These are phyloP conservation scores for Caenorhabditis wallacei DNA, from an alignment of 2,888 invertebrate genomes.

Conservation along the genomic window DNA sequence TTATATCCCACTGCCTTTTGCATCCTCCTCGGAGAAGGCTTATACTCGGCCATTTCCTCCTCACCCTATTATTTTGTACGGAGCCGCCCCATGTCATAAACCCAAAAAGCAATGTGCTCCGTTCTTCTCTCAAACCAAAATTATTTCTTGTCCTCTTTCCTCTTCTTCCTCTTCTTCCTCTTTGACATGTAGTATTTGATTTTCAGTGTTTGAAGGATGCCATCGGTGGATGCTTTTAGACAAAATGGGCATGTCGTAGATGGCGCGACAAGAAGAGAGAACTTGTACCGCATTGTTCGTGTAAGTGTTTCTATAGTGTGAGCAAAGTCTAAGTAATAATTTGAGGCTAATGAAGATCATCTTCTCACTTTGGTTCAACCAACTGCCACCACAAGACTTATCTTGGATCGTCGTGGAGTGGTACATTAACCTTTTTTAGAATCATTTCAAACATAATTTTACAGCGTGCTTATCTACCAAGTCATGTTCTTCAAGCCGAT, in stretches of 20 bases:
- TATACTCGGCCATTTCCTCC: background rate
- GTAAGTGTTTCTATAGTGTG: background rate
- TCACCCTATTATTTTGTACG: background rate
- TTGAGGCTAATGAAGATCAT: slow-evolving; percentile 4
- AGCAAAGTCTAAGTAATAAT: background rate
- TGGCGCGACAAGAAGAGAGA: background rate
- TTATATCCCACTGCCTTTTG: background rate
- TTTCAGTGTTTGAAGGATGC: background rate
- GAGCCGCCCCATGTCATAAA: background rate
- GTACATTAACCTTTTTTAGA: background rate
- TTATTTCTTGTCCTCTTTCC: background rate
- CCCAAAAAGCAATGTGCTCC: background rate
- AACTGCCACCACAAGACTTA: background rate
- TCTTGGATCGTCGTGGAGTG: slow-evolving; percentile 9
- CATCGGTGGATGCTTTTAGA: background rate
- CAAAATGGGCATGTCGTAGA: background rate
- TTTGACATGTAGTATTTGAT: background rate
- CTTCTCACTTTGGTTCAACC: background rate
- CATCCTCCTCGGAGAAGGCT: background rate
- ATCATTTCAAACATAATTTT: no score
- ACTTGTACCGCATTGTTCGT: background rate
- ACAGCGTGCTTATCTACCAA: background rate
- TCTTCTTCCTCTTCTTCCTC: background rate
- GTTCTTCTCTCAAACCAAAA: background rate
- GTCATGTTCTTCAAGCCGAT: background rate